A percentile compares a stretch with the other conserved stretches of the same genome.
Conservation (phyloP, 1,140 invertebrate species). For the Leguminivora glycinivorella region DNA sequence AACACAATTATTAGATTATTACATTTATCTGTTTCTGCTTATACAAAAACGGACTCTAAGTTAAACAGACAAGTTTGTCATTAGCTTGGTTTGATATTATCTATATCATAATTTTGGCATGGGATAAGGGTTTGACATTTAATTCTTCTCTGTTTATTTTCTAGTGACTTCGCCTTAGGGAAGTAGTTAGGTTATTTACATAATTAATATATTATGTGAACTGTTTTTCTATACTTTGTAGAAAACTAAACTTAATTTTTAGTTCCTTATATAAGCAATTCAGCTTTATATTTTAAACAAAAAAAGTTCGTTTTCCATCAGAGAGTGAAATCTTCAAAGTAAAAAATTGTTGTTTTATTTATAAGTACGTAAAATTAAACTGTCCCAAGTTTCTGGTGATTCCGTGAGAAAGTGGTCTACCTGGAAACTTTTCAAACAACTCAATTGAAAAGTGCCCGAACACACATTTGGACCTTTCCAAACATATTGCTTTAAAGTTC, state of each 20-base stretch:
- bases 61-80: not conserved
- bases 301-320: not conserved
- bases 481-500: too few species aligned
- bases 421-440: constrained; percentile 18
- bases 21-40: not conserved
- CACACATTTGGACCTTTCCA: not conserved
- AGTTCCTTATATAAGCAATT: too few species aligned
- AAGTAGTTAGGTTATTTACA: not conserved
- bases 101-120: not conserved
- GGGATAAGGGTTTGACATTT: not conserved
- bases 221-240: not conserved
- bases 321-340: constrained; percentile 1
- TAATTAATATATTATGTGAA: too few species aligned
- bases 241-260: too few species aligned
- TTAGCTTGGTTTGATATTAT: not conserved
- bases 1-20: constrained; percentile 18
- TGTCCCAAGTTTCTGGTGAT: not conserved
- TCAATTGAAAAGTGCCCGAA: constrained; percentile 3
- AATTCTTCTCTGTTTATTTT: not conserved
- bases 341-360: constrained; percentile 19
- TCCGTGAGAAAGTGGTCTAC: constrained; percentile 14
- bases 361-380: not conserved
- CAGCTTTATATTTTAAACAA: too few species aligned
- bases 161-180: not conserved
- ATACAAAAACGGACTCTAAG: not conserved